Conservation (phyloP, 2,888 invertebrate genomes). For the Hyposoter dolosus region DNA sequence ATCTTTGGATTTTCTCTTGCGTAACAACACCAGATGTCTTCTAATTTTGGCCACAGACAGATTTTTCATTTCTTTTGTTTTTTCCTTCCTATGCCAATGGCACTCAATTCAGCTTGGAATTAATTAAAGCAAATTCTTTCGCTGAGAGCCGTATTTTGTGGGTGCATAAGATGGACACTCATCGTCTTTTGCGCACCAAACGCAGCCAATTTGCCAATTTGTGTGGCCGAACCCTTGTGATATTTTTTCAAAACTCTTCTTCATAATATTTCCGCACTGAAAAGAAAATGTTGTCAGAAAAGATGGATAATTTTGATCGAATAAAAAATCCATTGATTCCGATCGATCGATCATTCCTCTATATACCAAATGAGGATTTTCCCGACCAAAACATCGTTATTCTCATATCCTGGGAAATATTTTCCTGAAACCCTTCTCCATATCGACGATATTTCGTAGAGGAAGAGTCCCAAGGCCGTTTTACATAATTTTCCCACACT, state of each 20-base stretch:
- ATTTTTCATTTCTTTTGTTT: not conserved
- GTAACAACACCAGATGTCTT: not conserved
- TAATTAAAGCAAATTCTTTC: too few relatives aligned
- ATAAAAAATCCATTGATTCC: not conserved
- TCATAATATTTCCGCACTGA: too few relatives aligned
- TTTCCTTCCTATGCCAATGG: not conserved
- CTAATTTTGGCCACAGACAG: constrained; percentile 7
- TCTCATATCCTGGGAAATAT: not conserved
- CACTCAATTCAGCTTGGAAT: not conserved
- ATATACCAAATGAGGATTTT: not conserved
- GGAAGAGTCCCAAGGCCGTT: constrained; percentile 70
- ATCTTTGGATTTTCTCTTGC: constrained; percentile 1
- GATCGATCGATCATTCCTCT: not conserved
- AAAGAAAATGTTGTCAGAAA: too few relatives aligned
- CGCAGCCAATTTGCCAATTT: too few relatives aligned
- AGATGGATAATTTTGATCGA: too few relatives aligned
- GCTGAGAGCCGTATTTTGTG: too few relatives aligned
- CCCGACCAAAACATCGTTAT: not conserved
- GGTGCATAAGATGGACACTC: too few relatives aligned
- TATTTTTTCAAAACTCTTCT: too few relatives aligned
- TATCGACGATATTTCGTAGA: constrained; percentile 17
- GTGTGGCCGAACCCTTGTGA: too few relatives aligned
- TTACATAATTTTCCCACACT: constrained; percentile 80
- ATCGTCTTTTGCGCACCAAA: too few relatives aligned
- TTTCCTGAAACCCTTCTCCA: constrained; percentile 26